Conservation (phyloP, 2,888 invertebrate genomes). For the Sympetrum striolatum region DNA sequence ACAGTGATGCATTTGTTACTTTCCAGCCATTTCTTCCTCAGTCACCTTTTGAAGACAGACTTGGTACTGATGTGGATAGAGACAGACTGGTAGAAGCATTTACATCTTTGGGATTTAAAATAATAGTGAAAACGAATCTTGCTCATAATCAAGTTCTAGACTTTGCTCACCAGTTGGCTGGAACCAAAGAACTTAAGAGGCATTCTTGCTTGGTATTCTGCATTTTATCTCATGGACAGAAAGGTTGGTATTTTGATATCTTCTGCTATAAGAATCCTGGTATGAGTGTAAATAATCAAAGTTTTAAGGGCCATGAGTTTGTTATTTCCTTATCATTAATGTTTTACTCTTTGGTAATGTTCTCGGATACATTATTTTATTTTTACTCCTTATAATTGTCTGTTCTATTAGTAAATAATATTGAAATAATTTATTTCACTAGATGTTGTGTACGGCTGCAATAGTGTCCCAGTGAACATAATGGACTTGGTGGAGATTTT, state of each 20-base stretch:
- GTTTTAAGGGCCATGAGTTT: not conserved
- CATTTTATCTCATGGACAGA: constrained; percentile 60
- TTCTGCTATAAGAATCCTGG: not conserved
- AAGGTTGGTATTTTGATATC: constrained; percentile 53
- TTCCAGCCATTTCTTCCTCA: constrained; percentile 42
- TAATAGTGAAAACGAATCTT: constrained; percentile 54
- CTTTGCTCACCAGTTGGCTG: constrained; percentile 49
- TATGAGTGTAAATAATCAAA: not conserved
- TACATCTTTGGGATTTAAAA: constrained; percentile 56
- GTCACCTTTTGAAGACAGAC: constrained; percentile 54
- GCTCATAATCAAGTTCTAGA: constrained; percentile 53
- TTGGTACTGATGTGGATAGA: constrained; percentile 58
- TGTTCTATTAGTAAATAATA: too few species aligned
- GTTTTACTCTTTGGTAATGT: too few species aligned
- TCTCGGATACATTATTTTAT: too few species aligned
- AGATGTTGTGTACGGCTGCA: constrained; percentile 63
- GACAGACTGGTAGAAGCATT: constrained; percentile 56
- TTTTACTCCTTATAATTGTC: not conserved
- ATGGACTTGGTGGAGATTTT: constrained; percentile 60
- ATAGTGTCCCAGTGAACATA: constrained; percentile 61
- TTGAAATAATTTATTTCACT: constrained; percentile 38
- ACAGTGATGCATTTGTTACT: too few species aligned
- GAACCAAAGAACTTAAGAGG: constrained; percentile 51
- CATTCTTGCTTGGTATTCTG: constrained; percentile 59
- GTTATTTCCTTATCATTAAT: too few species aligned